Evolutionary conservation across 2,797 vertebrate genomes (phyloP), one percentile per base, ranked within the genome.

Genomic region (Dipus sagitta): DNA sequence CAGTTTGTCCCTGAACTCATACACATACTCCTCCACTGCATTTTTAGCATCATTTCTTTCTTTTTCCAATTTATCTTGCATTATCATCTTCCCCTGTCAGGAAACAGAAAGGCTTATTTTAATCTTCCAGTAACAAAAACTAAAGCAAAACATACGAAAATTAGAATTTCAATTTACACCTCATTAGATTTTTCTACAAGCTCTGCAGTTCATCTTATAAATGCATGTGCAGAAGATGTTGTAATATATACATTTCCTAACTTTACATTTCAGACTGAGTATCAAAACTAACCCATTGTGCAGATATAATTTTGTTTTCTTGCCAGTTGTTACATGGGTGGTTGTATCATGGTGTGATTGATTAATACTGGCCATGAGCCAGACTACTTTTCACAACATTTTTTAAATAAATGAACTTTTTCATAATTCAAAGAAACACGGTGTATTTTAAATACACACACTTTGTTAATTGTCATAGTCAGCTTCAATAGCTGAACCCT

Each of bases 31-130:
- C 87, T 99, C 98, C 64, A 99, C 98, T 2, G 98, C 98, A 26
- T 99, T 99, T 96, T 99, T 99, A 21, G 98, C 99, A 88, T 98
- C 98, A 28, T 98, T 99, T 88, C 98, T 97, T 94, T 99, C 98
- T 96, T 98, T 99, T 95, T 99, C 98, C 94, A 98, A 93, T 70
- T 98, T 98, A 95, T 99, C 98, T 94, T 99, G 99, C 97, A 98
- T 98, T 76, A 98, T 98, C 98, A 99, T 99, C 96, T 98, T 98
- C 26, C 98, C 98, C 98, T 99, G 96, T 88, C 52, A 79, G 60
- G 88, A 68, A 93, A 94, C 8, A 94, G n/a, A 71, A 70, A 77
- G 60, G 21, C 47, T 75, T 32, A 65, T 23, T 68, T 24, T 6
- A 4, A 4, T 76, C 32, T 72, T 80, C 30, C 52, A 34, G 52